phyloP scores from a whole-genome alignment of 2,888 invertebrate genomes.

The Eubasilissa splendida region DNA sequence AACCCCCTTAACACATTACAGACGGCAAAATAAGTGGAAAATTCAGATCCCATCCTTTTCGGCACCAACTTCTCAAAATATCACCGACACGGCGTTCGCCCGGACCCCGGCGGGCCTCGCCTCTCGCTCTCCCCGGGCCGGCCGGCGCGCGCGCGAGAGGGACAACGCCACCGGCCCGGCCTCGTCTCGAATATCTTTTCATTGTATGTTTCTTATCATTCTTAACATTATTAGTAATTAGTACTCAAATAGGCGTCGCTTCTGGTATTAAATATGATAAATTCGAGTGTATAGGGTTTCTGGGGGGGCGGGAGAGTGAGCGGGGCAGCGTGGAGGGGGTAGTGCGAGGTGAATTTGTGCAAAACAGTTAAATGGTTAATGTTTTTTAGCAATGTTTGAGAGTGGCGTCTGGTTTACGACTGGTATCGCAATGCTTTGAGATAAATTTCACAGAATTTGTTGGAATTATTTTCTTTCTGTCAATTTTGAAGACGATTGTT shows the following conservation, averaged over 20 bases:
- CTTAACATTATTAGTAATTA: slow-evolving; percentile 58
- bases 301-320: neutral
- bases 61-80: slow-evolving; percentile 51
- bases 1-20: slow-evolving; percentile 54
- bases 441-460: slow-evolving; percentile 25
- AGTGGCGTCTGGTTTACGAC: slow-evolving; percentile 30
- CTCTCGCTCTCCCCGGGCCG: slow-evolving; percentile 29
- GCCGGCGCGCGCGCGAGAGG: slow-evolving; percentile 6
- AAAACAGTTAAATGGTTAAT: slow-evolving; percentile 32
- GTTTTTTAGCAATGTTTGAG: slow-evolving; percentile 32
- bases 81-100: slow-evolving; percentile 51
- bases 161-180: slow-evolving; percentile 8
- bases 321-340: neutral
- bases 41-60: slow-evolving; percentile 51
- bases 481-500: slow-evolving; percentile 18
- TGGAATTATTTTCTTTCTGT: slow-evolving; percentile 26
- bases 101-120: slow-evolving; percentile 22
- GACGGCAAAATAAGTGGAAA: slow-evolving; percentile 58
- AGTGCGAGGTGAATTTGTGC: slow-evolving; percentile 11
- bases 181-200: slow-evolving; percentile 10
- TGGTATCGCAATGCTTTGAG: slow-evolving; percentile 25
- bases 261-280: slow-evolving; percentile 57
- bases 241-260: slow-evolving; percentile 57
- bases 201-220: slow-evolving; percentile 56
- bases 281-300: slow-evolving; percentile 55